Evolutionary conservation across 2,888 invertebrate species (phyloP).

Genomic region (Ochropleura plecta): DNA sequence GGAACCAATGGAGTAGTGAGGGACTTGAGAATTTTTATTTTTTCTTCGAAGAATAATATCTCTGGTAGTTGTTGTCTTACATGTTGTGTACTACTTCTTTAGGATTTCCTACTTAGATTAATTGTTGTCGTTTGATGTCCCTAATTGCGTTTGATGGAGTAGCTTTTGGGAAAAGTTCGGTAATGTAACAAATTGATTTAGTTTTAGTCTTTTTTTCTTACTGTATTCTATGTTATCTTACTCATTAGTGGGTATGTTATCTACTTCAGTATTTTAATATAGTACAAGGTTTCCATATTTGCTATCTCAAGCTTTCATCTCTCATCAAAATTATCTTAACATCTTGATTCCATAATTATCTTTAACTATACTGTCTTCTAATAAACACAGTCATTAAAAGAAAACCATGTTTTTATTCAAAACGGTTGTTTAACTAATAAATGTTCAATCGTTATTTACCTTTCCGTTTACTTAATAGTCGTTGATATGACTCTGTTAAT

Average conservation of each 20-base stretch:
- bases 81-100: background rate
- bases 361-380: conserved; percentile 7
- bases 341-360: conserved; percentile 35
- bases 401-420: conserved; percentile 23
- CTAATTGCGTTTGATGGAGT: background rate
- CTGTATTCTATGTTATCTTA: background rate
- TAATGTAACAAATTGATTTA: background rate
- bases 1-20: conserved; percentile 59
- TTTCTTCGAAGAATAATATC: background rate
- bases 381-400: conserved; percentile 32
- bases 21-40: conserved; percentile 14
- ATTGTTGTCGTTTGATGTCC: background rate
- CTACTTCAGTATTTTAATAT: background rate
- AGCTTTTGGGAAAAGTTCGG: background rate
- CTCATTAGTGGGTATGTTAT: background rate
- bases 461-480: conserved; percentile 47
- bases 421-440: conserved; percentile 42
- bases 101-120: background rate
- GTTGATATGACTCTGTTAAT: conserved; percentile 36
- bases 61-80: background rate
- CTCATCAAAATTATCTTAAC: conserved; percentile 31
- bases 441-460: conserved; percentile 47
- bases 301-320: conserved; percentile 36
- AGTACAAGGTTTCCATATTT: background rate
- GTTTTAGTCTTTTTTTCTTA: too few species aligned